Conservation (phyloP, 2,113 vertebrate genomes). For the Connochaetes taurinus region DNA sequence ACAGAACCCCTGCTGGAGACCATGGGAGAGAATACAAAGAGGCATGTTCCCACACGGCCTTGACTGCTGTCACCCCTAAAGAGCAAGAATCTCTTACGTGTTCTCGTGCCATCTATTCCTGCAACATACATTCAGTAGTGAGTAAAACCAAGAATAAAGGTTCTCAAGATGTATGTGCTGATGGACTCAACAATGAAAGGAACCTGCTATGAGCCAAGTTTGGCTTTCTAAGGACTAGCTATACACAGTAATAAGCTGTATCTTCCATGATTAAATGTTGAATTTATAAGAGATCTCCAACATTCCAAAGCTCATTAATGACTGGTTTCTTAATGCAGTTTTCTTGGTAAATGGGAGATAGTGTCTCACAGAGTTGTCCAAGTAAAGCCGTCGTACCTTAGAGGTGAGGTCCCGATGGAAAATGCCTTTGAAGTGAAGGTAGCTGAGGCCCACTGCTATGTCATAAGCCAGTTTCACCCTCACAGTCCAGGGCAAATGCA, state of each 20-base stretch:
- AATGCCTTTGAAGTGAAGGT: slow-evolving; percentile 96
- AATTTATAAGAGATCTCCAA: background rate
- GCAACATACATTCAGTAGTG: background rate
- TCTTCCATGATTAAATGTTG: slow-evolving; percentile 34
- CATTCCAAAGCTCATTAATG: background rate
- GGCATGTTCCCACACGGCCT: background rate
- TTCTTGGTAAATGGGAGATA: background rate
- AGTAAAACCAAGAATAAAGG: background rate
- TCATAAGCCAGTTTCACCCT: slow-evolving; percentile 92
- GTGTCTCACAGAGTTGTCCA: background rate
- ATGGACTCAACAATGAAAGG: background rate
- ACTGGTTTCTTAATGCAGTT: background rate
- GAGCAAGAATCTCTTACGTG: background rate
- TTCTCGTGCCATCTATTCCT: background rate
- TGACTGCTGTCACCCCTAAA: background rate
- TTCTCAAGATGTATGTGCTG: background rate
- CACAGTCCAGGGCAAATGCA: slow-evolving; percentile 90
- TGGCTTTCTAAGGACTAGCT: slow-evolving; percentile 33
- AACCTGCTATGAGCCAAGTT: background rate
- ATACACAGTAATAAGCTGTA: background rate
- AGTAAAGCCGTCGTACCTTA: slow-evolving; percentile 84
- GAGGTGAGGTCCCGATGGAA: slow-evolving; percentile 99
- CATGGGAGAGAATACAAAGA: background rate
- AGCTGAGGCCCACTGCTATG: slow-evolving; percentile 90
- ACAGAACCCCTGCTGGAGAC: background rate